Evolutionary conservation across 2,797 vertebrate genomes (phyloP).

Genomic region (Taenioides sp.): DNA sequence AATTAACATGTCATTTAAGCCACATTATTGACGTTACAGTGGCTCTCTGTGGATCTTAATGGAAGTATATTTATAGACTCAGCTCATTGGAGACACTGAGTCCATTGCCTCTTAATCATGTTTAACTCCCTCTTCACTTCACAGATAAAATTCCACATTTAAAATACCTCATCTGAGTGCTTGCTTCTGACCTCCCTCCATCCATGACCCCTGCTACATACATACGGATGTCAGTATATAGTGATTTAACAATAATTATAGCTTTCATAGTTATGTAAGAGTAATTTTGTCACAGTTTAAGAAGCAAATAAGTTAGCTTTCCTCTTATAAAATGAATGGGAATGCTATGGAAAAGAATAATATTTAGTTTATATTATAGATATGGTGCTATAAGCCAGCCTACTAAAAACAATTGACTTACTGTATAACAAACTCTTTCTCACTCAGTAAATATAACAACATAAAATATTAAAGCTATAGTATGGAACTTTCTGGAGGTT

Average conservation of each 20-base stretch:
- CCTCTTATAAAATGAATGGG: too few relatives aligned
- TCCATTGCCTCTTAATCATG: constrained; percentile 21
- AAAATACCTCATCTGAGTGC: constrained; percentile 25
- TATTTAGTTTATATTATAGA: too few relatives aligned
- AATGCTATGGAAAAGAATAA: too few relatives aligned
- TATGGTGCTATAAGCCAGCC: too few relatives aligned
- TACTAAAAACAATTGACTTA: too few relatives aligned
- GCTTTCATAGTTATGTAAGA: background rate
- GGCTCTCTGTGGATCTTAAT: constrained; percentile 24
- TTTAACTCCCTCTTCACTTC: constrained; percentile 28
- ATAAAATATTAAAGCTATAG: too few relatives aligned
- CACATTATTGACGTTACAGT: constrained; percentile 1
- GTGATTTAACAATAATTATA: background rate
- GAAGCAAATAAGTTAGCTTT: too few relatives aligned
- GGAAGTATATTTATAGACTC: constrained; percentile 26
- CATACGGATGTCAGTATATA: background rate
- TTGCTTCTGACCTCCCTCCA: constrained; percentile 22
- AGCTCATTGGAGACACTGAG: constrained; percentile 33
- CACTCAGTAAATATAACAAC: too few relatives aligned
- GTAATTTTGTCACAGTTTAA: too few relatives aligned
- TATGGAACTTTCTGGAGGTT: too few relatives aligned
- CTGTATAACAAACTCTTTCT: too few relatives aligned
- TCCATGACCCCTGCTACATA: constrained; percentile 8
- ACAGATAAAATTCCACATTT: constrained; percentile 16
- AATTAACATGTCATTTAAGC: background rate